Conservation (phyloP, 1,140 invertebrate genomes). For the Copidosoma floridanum region DNA sequence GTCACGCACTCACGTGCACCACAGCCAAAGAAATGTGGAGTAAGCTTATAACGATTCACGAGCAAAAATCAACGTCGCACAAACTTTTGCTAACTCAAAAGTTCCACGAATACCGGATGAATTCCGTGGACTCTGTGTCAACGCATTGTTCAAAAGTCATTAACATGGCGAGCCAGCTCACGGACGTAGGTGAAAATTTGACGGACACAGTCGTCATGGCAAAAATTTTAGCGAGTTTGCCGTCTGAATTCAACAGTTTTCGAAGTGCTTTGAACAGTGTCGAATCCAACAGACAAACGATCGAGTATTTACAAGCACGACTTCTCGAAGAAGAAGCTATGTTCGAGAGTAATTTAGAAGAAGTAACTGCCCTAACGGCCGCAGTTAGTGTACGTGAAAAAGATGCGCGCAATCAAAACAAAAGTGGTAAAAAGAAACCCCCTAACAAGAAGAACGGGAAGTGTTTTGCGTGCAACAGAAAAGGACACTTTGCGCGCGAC, state of each 20-base stretch:
- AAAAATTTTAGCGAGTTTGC: conserved; percentile 4
- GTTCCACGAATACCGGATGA: too few species aligned
- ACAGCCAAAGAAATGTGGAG: too few species aligned
- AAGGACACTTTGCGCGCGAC: not conserved
- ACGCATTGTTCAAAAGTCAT: not conserved
- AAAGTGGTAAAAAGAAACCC: not conserved
- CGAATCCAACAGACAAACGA: not conserved
- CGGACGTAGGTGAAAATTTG: not conserved
- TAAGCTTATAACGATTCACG: too few species aligned
- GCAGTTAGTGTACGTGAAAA: not conserved
- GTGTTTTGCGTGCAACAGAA: not conserved
- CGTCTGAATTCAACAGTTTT: not conserved
- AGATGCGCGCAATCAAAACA: not conserved
- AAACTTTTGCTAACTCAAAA: too few species aligned
- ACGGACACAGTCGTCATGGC: too few species aligned
- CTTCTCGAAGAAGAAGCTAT: not conserved
- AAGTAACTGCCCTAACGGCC: not conserved
- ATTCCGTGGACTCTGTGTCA: not conserved
- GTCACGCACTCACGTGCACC: too few species aligned
- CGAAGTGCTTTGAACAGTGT: conserved; percentile 10
- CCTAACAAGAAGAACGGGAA: not conserved
- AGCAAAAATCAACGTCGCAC: not conserved
- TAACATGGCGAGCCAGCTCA: not conserved
- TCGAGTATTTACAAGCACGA: not conserved
- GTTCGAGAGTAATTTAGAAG: not conserved